Percentiles rank a stretch among this genome's conserved stretches.
phyloP scores from a whole-genome alignment of 2,888 invertebrate genomes.

The Nasonovia ribisnigri region DNA sequence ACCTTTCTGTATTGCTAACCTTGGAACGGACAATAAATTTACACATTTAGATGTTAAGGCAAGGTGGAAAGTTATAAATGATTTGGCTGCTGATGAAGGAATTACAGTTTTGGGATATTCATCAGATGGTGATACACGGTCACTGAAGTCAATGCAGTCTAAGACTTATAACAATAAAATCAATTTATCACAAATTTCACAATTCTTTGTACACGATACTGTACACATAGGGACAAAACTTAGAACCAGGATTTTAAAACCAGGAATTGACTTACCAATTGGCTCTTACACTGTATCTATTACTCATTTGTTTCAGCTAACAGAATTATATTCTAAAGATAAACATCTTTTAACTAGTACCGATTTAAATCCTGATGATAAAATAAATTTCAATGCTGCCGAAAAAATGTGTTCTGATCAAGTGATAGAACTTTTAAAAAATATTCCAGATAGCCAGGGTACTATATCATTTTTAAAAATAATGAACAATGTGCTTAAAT shows the following conservation, averaged over 20 bases:
- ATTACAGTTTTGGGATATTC: constrained; percentile 3
- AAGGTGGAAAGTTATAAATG: background rate
- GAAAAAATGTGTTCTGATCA: too few species aligned
- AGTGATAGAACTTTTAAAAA: background rate
- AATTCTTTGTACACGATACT: background rate
- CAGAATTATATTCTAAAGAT: background rate
- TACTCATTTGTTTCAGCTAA: background rate
- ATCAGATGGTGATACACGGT: background rate
- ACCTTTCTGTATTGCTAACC: too few species aligned
- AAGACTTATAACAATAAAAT: background rate
- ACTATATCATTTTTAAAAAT: background rate
- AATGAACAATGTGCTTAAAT: background rate
- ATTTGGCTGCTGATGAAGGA: background rate
- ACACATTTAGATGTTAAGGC: background rate
- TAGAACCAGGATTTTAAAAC: background rate
- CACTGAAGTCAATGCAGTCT: background rate
- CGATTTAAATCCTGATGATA: background rate
- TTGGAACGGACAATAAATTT: background rate
- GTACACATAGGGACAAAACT: background rate
- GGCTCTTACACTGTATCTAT: background rate
- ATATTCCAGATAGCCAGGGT: background rate
- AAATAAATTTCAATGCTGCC: background rate
- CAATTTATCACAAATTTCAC: background rate
- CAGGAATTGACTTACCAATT: background rate
- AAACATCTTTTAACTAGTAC: background rate